Evolutionary conservation across 2,888 invertebrate genomes (phyloP).

Genomic region (Argyra leucocephala): DNA sequence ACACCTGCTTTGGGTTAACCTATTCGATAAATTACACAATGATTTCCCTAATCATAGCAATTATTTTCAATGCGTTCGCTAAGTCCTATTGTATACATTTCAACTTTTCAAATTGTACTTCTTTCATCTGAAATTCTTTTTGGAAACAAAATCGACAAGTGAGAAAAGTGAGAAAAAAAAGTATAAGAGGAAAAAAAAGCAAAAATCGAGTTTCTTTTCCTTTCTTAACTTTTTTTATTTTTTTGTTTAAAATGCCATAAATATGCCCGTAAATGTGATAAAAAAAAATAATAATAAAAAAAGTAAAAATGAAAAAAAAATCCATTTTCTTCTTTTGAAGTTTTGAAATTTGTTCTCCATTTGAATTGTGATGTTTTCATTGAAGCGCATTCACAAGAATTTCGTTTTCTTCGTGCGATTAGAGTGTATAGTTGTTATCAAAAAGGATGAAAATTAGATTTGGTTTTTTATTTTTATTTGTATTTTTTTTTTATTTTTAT

Average conservation of each 20-base stretch:
- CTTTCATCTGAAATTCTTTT: not conserved
- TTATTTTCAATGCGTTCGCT: too few relatives aligned
- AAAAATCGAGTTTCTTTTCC: not conserved
- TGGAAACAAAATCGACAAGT: conserved; percentile 2
- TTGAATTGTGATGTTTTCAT: not conserved
- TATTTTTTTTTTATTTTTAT: not conserved
- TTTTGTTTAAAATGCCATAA: conserved; percentile 6
- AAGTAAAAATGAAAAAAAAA: not conserved
- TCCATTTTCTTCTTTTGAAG: not conserved
- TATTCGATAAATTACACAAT: too few relatives aligned
- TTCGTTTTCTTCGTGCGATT: not conserved
- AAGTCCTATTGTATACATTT: too few relatives aligned
- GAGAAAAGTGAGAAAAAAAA: not conserved
- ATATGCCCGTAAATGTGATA: conserved; percentile 3
- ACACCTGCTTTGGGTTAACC: too few relatives aligned
- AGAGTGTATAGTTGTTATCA: not conserved
- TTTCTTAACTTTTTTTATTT: not conserved
- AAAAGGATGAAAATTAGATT: conserved; percentile 1
- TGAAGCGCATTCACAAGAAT: not conserved
- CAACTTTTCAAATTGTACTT: not conserved
- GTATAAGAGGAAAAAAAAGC: not conserved
- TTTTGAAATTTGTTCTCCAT: not conserved
- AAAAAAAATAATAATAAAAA: not conserved
- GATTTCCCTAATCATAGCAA: too few relatives aligned
- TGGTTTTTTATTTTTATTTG: not conserved